Conservation (phyloP, 2,888 invertebrate species). For the Drosophila parthenogenetica region DNA sequence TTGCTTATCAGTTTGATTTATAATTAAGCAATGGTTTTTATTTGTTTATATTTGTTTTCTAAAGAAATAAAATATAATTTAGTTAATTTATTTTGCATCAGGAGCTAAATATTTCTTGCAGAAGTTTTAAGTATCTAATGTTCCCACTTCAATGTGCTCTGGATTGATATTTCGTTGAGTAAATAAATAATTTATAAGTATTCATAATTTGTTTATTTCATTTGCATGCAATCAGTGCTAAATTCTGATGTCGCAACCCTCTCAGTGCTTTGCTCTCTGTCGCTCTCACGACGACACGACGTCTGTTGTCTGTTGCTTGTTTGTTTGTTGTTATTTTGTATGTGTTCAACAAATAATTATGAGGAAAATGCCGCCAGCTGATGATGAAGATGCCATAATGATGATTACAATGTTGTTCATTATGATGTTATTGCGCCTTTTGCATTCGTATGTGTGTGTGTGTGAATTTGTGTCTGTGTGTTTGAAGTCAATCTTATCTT, state of each 20-base stretch:
- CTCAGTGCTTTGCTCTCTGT: not conserved
- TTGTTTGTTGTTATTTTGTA: conserved; percentile 36
- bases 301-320: conserved; percentile 40
- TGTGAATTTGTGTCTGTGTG: conserved; percentile 4
- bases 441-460: not conserved
- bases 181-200: not conserved
- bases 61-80: too few relatives aligned
- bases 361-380: conserved; percentile 31
- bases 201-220: not conserved
- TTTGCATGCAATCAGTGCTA: conserved; percentile 1
- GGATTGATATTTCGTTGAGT: too few relatives aligned
- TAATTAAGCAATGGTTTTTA: too few relatives aligned
- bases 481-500: conserved; percentile 49
- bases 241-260: conserved; percentile 11
- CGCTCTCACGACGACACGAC: conserved; percentile 10
- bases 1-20: too few relatives aligned
- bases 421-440: conserved; percentile 25
- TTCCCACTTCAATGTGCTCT: too few relatives aligned
- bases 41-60: not conserved
- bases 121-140: too few relatives aligned
- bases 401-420: conserved; percentile 33
- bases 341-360: conserved; percentile 56
- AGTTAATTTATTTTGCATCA: too few relatives aligned
- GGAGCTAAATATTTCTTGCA: too few relatives aligned
- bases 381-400: conserved; percentile 39